Evolutionary conservation across 2,797 vertebrate species (phyloP).

Genomic region (Platyrinchus mystaceus): DNA sequence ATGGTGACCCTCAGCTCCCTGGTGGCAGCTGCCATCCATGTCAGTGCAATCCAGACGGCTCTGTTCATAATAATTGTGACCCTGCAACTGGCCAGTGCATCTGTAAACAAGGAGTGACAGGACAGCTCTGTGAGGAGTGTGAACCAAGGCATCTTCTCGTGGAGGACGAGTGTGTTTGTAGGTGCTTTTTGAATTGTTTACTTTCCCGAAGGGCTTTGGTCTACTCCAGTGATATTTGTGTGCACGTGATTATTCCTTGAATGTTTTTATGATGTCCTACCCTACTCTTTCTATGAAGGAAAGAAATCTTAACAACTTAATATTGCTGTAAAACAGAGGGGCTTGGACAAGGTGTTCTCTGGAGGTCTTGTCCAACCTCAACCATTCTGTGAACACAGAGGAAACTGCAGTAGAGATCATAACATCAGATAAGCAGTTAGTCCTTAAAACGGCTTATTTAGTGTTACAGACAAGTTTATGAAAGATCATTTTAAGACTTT

Average conservation of each 20-base stretch:
- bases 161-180: slow-evolving; percentile 84
- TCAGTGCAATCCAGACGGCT: slow-evolving; percentile 80
- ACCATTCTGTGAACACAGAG: not conserved
- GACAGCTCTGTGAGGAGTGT: slow-evolving; percentile 86
- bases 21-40: slow-evolving; percentile 81
- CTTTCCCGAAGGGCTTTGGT: not conserved
- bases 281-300: not conserved
- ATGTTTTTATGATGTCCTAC: not conserved
- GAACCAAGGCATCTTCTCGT: slow-evolving; percentile 80
- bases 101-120: slow-evolving; percentile 84
- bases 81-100: slow-evolving; percentile 80
- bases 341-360: not conserved
- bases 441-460: not conserved
- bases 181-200: slow-evolving; percentile 55
- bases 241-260: not conserved
- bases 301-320: not conserved
- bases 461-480: not conserved
- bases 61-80: slow-evolving; percentile 78
- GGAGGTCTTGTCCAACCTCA: not conserved
- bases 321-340: not conserved
- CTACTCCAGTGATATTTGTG: not conserved
- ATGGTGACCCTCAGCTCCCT: slow-evolving; percentile 80
- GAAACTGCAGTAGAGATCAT: not conserved
- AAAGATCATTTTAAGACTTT: not conserved
- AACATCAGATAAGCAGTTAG: not conserved